Base-by-base conservation (phyloP, 2,113 vertebrate genomes). In the Riparia riparia region DNA sequence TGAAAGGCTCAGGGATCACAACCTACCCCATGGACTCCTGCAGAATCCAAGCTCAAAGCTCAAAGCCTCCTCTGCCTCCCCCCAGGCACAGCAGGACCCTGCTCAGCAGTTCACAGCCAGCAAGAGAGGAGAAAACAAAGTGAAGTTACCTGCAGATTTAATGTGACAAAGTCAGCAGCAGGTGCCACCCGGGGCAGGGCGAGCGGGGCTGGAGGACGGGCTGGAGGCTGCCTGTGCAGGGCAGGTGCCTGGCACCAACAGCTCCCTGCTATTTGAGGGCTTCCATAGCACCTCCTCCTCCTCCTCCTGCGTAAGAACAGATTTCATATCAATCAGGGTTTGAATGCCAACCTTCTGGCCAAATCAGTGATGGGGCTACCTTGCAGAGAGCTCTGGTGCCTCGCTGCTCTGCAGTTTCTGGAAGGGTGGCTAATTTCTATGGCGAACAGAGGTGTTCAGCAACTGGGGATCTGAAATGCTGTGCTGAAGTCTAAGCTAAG, bases 211-310 rank as follows among this genome's bases (percentile, higher is more conserved):
- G 58, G 11, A 61, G 69, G 28, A 21, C 0, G 1, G 34, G 22
- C 49, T n/a, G n/a, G n/a, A n/a, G 42, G 20, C 71, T 86, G 42
- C 24, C 13, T 12, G 32, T 1, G 4, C 86, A 63, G 34, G n/a
- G 28, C 66, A 88, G 25, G 14, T 20, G 54, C 39, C 57, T 17
- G 9, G 21, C 39, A 47, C 32, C 53, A 53, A 3, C 25, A 25
- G 10, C 64, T 89, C 24, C 2, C 41, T n/a, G 12, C 2, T 57
- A 45, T 65, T 89, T 87, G 34, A 93, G 9, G 28, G 28, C 57
- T 93, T 57, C 85, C 85, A 17, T 3, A 57, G 94, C 90, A 91
- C 69, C 65, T 94, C 94, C 85, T 94, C 69, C 65, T 94, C 94
- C 85, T 94, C 82, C 74, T 91, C 64, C 82, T 58, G 42, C 1